Evolutionary conservation across 1,140 invertebrate species (phyloP).

Genomic region (Leptoteleia sp.): DNA sequence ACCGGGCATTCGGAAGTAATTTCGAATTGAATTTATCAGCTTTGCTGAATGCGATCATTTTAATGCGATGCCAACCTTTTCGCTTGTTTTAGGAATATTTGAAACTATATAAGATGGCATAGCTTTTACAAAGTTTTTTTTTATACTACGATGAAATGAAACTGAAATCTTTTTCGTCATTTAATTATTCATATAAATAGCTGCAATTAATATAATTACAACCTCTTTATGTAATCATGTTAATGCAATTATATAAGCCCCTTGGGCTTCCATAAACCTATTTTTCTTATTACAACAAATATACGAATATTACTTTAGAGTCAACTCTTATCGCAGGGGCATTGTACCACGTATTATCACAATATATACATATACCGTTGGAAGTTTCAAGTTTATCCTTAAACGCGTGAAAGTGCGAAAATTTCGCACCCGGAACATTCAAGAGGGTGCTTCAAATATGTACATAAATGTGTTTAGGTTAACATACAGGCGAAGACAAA

Average conservation of each 20-base stretch:
- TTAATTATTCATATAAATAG: too few relatives aligned
- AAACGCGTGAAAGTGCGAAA: conserved; percentile 34
- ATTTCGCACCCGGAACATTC: conserved; percentile 30
- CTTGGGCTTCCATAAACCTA: too few relatives aligned
- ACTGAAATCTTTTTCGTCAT: too few relatives aligned
- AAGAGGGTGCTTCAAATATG: conserved; percentile 29
- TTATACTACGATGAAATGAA: too few relatives aligned
- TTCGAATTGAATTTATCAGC: conserved; percentile 1
- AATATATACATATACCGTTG: conserved; percentile 17
- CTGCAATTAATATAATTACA: too few relatives aligned
- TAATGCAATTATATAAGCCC: too few relatives aligned
- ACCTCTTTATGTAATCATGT: too few relatives aligned
- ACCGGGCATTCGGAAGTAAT: conserved; percentile 1
- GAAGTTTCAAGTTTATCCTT: conserved; percentile 32
- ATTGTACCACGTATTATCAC: conserved; percentile 13
- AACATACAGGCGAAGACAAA: conserved; percentile 1
- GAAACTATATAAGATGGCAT: too few relatives aligned
- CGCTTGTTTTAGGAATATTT: too few relatives aligned
- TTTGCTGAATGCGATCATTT: conserved; percentile 1
- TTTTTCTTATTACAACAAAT: not conserved
- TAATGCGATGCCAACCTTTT: not conserved
- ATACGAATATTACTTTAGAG: not conserved
- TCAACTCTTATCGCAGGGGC: conserved; percentile 7
- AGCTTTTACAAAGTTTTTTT: too few relatives aligned
- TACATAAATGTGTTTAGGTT: conserved; percentile 30